phyloP scores from a whole-genome alignment of 2,888 invertebrate species.

The Synergus itoensis region DNA sequence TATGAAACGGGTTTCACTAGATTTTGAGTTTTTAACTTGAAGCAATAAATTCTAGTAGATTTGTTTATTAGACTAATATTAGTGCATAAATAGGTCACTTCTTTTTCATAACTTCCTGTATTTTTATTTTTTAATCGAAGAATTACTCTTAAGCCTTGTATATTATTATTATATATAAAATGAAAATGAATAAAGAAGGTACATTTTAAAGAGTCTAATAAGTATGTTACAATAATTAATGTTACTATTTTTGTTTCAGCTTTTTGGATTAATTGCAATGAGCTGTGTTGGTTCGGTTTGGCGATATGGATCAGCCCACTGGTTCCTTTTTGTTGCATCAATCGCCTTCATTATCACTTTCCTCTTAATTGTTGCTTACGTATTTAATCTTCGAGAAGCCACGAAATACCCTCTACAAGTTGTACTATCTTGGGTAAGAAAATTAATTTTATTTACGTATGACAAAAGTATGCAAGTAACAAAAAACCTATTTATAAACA shows the following conservation, averaged over 20 bases:
- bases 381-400: conserved; percentile 89
- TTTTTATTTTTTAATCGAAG: background rate
- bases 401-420: conserved; percentile 82
- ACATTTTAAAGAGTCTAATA: too few relatives aligned
- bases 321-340: conserved; percentile 92
- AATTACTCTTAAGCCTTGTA: too few relatives aligned
- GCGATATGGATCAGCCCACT: conserved; percentile 80
- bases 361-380: conserved; percentile 89
- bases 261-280: conserved; percentile 92
- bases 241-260: conserved; percentile 80
- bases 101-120: background rate
- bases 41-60: background rate
- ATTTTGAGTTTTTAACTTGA: background rate
- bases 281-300: conserved; percentile 86
- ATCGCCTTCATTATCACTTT: conserved; percentile 90
- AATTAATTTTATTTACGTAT: background rate
- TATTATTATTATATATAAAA: background rate
- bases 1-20: background rate
- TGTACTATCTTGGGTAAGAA: conserved; percentile 34
- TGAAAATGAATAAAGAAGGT: too few relatives aligned
- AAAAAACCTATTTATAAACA: background rate
- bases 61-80: background rate
- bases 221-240: background rate
- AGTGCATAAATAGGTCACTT: too few relatives aligned
- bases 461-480: too few relatives aligned